Percentiles rank a stretch among this genome's conserved stretches.
Evolutionary conservation across 1,140 invertebrate species (phyloP).

Genomic region (Tyrophagus putrescentiae): DNA sequence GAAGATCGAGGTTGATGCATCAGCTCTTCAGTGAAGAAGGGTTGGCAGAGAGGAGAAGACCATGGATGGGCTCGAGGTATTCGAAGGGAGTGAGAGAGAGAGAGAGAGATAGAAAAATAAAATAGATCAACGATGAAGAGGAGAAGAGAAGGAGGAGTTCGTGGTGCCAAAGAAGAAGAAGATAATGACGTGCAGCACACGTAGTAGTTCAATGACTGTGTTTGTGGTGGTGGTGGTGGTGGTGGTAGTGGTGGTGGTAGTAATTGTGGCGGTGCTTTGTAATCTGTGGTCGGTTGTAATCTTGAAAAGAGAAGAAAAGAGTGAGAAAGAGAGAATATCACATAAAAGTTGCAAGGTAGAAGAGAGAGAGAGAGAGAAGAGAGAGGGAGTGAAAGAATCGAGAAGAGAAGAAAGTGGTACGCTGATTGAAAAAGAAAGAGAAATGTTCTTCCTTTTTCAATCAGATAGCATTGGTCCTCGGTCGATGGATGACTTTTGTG

Average conservation of each 20-base stretch:
- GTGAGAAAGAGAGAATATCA: not conserved
- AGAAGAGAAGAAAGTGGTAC: not conserved
- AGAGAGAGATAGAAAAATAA: too few species aligned
- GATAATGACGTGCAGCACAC: not conserved
- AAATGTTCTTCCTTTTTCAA: too few species aligned
- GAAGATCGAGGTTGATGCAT: too few species aligned
- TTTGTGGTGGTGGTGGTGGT: not conserved
- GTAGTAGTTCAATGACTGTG: slow-evolving; percentile 3
- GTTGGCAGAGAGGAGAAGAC: too few species aligned
- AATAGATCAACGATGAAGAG: too few species aligned
- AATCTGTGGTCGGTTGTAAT: not conserved
- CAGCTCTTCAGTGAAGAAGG: too few species aligned
- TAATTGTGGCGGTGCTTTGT: not conserved
- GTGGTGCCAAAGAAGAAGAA: not conserved
- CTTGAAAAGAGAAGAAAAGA: not conserved
- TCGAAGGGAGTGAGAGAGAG: too few species aligned
- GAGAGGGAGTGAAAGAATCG: not conserved
- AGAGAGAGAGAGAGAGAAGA: not conserved
- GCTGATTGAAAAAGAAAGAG: not conserved
- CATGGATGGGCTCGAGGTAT: too few species aligned
- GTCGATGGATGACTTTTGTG: too few species aligned
- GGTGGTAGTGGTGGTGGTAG: not conserved
- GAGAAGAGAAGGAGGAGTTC: not conserved
- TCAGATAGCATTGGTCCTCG: too few species aligned
- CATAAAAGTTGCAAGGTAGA: slow-evolving; percentile 11